phyloP scores from a whole-genome alignment of 2,797 vertebrate genomes.

The Cottoperca gobio region DNA sequence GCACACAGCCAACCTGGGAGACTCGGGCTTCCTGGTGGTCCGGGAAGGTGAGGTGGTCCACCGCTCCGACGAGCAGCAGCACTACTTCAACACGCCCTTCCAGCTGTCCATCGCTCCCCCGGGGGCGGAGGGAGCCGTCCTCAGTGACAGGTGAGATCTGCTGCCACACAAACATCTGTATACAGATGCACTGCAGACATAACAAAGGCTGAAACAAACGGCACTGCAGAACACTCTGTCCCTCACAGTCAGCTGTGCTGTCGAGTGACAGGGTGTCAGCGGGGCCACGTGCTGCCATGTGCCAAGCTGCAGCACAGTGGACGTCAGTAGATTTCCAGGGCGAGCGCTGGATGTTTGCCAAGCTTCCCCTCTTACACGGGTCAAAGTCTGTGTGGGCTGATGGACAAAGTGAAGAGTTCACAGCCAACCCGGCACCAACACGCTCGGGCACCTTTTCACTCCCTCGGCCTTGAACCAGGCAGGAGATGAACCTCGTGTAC shows the following conservation, averaged over 20 bases:
- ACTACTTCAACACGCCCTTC: constrained; percentile 99
- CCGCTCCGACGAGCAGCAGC: constrained; percentile 97
- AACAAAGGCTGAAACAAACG: constrained; percentile 5
- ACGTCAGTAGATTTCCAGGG: constrained; percentile 42
- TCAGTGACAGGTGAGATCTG: constrained; percentile 93
- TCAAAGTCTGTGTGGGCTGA: constrained; percentile 74
- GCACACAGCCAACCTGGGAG: constrained; percentile 97
- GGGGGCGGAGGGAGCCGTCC: constrained; percentile 92
- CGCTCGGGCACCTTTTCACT: constrained; percentile 34
- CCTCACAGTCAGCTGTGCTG: constrained; percentile 14
- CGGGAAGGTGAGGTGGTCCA: constrained; percentile 97
- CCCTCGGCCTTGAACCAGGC: constrained; percentile 25
- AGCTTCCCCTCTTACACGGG: constrained; percentile 50
- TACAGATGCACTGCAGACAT: constrained; percentile 7
- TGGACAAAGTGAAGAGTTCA: constrained; percentile 43
- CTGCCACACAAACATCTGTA: background rate
- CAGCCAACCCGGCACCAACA: constrained; percentile 53
- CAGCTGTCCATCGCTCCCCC: constrained; percentile 97
- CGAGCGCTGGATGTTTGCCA: constrained; percentile 57
- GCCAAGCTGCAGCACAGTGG: constrained; percentile 51
- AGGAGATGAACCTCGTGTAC: constrained; percentile 25
- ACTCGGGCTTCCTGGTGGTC: constrained; percentile 97
- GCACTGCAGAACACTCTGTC: constrained; percentile 15
- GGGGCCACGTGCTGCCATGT: constrained; percentile 56
- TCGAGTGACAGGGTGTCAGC: constrained; percentile 26